Evolutionary conservation across 2,888 invertebrate species (phyloP).

Genomic region (Zaprionus obscuricornis): DNA sequence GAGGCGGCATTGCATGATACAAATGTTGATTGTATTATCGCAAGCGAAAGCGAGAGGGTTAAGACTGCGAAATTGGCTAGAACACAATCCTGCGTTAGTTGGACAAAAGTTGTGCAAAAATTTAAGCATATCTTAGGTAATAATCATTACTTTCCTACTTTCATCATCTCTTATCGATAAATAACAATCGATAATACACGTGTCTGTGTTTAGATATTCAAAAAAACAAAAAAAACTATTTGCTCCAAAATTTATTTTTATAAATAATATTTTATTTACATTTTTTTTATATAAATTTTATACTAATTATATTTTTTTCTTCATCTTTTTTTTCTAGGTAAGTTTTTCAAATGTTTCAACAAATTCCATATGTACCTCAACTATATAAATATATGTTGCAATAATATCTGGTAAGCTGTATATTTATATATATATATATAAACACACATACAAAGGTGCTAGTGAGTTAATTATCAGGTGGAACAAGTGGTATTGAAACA

Average conservation of each 20-base stretch:
- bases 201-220: constrained; percentile 12
- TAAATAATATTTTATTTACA: no score
- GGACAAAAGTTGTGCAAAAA: constrained; percentile 81
- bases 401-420: constrained; percentile 54
- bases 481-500: constrained; percentile 15
- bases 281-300: background rate
- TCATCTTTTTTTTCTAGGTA: constrained; percentile 56
- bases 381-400: background rate
- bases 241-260: no score
- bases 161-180: constrained; percentile 3
- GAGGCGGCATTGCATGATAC: constrained; percentile 41
- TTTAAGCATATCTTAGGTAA: constrained; percentile 81
- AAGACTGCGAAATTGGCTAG: constrained; percentile 67
- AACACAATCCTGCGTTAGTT: constrained; percentile 82
- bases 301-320: background rate
- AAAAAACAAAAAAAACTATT: no score
- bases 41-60: constrained; percentile 56
- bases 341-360: constrained; percentile 45
- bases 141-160: background rate
- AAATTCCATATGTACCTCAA: background rate
- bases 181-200: background rate
- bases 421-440: constrained; percentile 19
- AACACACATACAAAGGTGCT: background rate
- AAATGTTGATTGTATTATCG: no score
- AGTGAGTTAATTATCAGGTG: background rate